Evolutionary conservation across 2,888 invertebrate species (phyloP).

Genomic region (Trachelus iudaicus): DNA sequence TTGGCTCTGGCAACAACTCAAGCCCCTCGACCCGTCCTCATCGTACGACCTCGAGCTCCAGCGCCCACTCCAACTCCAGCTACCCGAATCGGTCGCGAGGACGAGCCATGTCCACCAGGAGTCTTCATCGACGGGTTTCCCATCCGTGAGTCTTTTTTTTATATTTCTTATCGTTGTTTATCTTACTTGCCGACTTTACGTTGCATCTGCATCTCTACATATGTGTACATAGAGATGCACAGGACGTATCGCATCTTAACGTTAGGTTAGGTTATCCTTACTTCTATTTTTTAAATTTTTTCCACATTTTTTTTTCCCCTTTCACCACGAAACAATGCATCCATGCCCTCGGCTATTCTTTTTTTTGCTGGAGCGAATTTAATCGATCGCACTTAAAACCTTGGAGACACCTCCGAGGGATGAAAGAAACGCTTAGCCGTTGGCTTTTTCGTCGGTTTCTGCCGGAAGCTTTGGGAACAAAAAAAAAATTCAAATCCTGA

Average conservation of each 20-base stretch:
- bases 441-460: not conserved
- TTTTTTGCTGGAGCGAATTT: not conserved
- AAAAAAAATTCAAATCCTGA: not conserved
- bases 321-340: not conserved
- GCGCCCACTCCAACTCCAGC: not conserved
- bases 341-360: not conserved
- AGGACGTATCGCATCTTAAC: not conserved
- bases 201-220: not conserved
- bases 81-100: slow-evolving; percentile 42
- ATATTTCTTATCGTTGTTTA: not conserved
- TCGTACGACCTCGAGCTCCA: not conserved
- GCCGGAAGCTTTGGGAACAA: not conserved
- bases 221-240: not conserved
- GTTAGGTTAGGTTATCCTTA: not conserved
- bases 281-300: not conserved
- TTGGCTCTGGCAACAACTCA: not conserved
- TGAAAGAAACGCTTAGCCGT: not conserved
- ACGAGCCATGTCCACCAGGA: slow-evolving; percentile 61
- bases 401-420: not conserved
- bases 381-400: not conserved
- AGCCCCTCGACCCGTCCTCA: not conserved
- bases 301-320: not conserved
- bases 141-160: slow-evolving; percentile 56
- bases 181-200: not conserved
- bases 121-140: slow-evolving; percentile 61